Base-by-base conservation (phyloP, 2,888 invertebrate species). In the Sialis lutaria region DNA sequence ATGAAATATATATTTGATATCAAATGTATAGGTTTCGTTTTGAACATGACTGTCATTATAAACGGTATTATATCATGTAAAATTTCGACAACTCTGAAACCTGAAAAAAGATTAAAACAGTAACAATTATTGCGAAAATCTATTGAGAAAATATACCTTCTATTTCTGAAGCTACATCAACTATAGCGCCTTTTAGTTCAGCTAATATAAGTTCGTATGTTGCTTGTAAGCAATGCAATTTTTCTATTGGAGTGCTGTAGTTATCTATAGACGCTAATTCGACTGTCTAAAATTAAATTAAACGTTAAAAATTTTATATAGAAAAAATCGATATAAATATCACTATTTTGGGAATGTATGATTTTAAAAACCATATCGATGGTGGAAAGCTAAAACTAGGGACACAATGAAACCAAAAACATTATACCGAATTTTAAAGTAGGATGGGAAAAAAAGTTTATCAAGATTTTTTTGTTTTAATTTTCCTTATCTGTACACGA, bases 131-230 rank as follows among this genome's bases (percentile, higher is more conserved):
- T 22, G 22, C 4, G 22, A 4, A 22, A 22, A n/a, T 2, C n/a
- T n/a, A 35, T 35, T n/a, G 35, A 35, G 35, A 9, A 35, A n/a
- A 35, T 33, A 44, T 54, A 61, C 62, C 60, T 45, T 59, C 56
- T 47, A 56, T 56, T 51, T 58, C 56, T 6, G 62, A 58, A 48
- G 63, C 61, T 6, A 64, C 56, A 35, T 64, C 64, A 10, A 66
- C 64, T 13, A 68, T 55, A 4, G 63, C 65, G 10, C 61, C 59
- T 56, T 70, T 70, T 8, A 68, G 54, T 55, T 69, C 67, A 6
- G 68, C 69, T 46, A 64, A 60, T 46, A 66, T 60, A n/a, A 68
- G 55, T 51, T 70, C 70, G 48, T 67, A 59, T 1, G 67, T 62
- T 7, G 61, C 58, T 46, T 62, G 63, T 6, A 70, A 50, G 53